A percentile compares a stretch with the other conserved stretches of the same genome.
Evolutionary conservation across 1,140 invertebrate species (phyloP).

Genomic region (Epicauta chinensis): DNA sequence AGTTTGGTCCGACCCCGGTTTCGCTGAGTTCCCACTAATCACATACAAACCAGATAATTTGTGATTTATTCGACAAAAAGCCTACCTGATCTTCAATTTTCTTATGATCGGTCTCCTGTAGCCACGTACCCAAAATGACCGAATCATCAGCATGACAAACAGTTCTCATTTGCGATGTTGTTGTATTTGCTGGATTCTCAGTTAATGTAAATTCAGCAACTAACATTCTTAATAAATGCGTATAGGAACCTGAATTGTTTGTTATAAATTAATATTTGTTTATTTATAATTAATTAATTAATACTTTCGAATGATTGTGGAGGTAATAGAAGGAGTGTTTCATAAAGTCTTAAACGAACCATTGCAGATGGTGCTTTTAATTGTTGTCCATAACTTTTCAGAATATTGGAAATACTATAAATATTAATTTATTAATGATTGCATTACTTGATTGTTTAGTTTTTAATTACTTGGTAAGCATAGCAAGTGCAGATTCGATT

Average conservation of each 20-base stretch:
- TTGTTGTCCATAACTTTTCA: constrained; percentile 90
- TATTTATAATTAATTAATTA: constrained; percentile 14
- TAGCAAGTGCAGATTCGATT: constrained; percentile 89
- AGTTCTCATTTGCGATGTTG: constrained; percentile 78
- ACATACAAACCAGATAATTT: neutral
- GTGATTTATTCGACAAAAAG: constrained; percentile 8
- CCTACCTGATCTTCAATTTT: constrained; percentile 95
- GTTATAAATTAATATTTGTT: neutral
- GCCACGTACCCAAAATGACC: constrained; percentile 78
- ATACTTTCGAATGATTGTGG: constrained; percentile 78
- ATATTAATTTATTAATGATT: constrained; percentile 6
- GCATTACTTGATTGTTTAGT: too few species aligned
- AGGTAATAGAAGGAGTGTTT: constrained; percentile 78
- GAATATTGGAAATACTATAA: constrained; percentile 68
- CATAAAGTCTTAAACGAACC: constrained; percentile 85
- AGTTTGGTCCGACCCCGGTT: too few species aligned
- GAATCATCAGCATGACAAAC: constrained; percentile 90
- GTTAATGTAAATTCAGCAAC: constrained; percentile 95
- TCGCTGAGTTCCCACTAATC: too few species aligned
- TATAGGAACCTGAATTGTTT: constrained; percentile 60
- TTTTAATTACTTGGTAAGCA: constrained; percentile 83
- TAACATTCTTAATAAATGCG: constrained; percentile 82
- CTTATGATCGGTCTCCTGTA: constrained; percentile 93
- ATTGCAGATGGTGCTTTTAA: constrained; percentile 90
- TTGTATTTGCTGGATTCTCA: constrained; percentile 92